These are phyloP conservation scores for Phthorimaea operculella DNA, from an alignment of 1,140 invertebrate species.

Conservation along the genomic window DNA sequence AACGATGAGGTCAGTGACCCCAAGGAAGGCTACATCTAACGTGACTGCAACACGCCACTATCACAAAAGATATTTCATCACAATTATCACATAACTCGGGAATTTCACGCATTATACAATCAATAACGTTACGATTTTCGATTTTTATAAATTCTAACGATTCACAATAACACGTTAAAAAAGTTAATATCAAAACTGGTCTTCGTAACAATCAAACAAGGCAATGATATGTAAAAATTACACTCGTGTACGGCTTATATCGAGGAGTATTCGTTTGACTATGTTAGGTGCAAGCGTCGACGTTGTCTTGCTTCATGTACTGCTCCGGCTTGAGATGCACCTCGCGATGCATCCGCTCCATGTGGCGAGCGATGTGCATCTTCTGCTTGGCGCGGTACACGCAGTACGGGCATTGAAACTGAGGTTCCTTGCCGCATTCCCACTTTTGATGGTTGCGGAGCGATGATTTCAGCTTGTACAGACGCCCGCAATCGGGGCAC, in stretches of 20 bases:
- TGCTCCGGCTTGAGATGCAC: constrained; percentile 67
- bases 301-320: constrained; percentile 61
- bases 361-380: constrained; percentile 87
- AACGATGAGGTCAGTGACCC: constrained; percentile 29
- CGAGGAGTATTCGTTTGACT: constrained; percentile 27
- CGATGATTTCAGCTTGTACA: constrained; percentile 87
- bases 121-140: constrained; percentile 4
- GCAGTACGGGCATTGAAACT: constrained; percentile 85
- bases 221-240: constrained; percentile 6
- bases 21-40: constrained; percentile 35
- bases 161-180: constrained; percentile 1
- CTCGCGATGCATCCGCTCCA: constrained; percentile 88
- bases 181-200: constrained; percentile 11
- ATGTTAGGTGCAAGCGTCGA: constrained; percentile 65
- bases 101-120: constrained; percentile 19
- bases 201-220: constrained; percentile 2
- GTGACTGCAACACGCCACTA: constrained; percentile 55
- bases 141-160: constrained; percentile 1
- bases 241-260: constrained; percentile 6
- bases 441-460: constrained; percentile 87
- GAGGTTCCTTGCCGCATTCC: constrained; percentile 87
- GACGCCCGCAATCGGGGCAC: constrained; percentile 81
- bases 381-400: constrained; percentile 85
- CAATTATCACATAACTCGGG: constrained; percentile 53
- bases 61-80: constrained; percentile 59